Percentiles rank a stretch among this genome's conserved stretches.
phyloP scores from a whole-genome alignment of 1,140 invertebrate species.

The Bombus sylvicola region DNA sequence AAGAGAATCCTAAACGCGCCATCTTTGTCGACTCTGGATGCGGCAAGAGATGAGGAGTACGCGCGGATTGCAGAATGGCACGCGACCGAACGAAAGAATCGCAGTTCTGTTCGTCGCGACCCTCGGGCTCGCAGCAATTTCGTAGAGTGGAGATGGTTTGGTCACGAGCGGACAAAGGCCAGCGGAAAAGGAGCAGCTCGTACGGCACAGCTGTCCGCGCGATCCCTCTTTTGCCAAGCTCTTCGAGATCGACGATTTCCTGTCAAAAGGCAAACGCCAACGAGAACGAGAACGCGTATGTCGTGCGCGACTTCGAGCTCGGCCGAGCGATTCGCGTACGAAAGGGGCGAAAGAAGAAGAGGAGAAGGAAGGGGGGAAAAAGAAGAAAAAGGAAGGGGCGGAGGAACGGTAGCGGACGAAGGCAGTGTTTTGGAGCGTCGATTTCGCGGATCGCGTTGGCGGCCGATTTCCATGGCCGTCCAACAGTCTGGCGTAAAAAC shows the following conservation, averaged over 20 bases:
- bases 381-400: background rate
- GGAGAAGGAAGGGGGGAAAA: background rate
- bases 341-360: background rate
- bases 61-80: constrained; percentile 33
- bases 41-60: background rate
- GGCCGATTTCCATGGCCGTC: constrained; percentile 24
- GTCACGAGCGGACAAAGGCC: background rate
- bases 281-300: background rate
- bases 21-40: background rate
- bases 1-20: background rate
- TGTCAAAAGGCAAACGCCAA: constrained; percentile 13
- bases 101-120: background rate
- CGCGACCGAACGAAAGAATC: background rate
- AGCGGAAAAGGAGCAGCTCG: no score
- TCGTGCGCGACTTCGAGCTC: background rate
- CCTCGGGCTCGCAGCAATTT: background rate
- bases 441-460: constrained; percentile 24
- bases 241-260: constrained; percentile 16
- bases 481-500: no score
- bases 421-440: background rate
- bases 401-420: background rate
- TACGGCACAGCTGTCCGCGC: no score
- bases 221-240: background rate
- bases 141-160: background rate
- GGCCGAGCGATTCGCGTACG: background rate